Percentiles rank a stretch among this genome's conserved stretches.
These are phyloP conservation scores for Strongylocentrotus purpuratus DNA, from an alignment of 35 echinoderm and acorn worm genomes.

Conservation along the genomic window DNA sequence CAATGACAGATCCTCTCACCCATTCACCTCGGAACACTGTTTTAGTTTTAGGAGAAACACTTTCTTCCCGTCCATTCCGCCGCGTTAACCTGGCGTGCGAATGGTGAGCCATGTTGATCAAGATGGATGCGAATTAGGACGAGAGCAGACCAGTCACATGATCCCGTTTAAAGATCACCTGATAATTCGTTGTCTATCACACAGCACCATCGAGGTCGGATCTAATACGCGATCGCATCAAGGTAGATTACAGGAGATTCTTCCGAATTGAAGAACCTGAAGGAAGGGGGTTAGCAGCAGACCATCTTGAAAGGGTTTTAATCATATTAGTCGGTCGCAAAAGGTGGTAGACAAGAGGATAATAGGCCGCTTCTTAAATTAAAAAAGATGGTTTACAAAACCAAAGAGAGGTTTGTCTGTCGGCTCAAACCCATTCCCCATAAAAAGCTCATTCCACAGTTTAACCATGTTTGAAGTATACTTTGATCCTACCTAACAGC, in stretches of 20 bases:
- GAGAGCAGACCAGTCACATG: not conserved
- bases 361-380: not conserved
- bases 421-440: not conserved
- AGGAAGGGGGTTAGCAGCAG: not conserved
- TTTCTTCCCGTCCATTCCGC: not conserved
- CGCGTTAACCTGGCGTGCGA: not conserved
- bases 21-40: not conserved
- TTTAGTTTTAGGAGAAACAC: not conserved
- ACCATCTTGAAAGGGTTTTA: not conserved
- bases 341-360: not conserved
- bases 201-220: not conserved
- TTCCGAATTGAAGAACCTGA: not conserved
- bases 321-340: not conserved
- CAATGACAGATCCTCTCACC: not conserved
- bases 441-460: not conserved
- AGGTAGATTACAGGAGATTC: constrained; percentile 6
- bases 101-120: not conserved
- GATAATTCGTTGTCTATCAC: constrained; percentile 1
- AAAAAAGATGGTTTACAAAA: not conserved
- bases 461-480: not conserved
- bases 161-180: not conserved
- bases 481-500: not conserved
- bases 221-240: constrained; percentile 16
- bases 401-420: not conserved
- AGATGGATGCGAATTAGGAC: not conserved